Evolutionary conservation across 1,140 invertebrate genomes (phyloP).

Genomic region (Drosophila hydei): DNA sequence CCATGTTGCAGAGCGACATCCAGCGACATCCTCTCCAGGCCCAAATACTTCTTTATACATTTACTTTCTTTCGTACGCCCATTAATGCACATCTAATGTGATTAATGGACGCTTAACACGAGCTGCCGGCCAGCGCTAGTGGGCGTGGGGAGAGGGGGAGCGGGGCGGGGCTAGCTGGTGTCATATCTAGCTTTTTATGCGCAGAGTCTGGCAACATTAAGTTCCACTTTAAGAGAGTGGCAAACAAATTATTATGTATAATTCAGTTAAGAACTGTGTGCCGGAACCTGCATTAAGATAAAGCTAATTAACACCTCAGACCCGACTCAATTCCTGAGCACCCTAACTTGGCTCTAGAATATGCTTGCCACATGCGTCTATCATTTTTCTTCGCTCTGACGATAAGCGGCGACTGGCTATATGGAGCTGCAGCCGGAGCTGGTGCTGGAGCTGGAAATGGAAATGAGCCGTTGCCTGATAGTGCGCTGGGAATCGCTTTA

Average conservation of each 20-base stretch:
- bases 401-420: conserved; percentile 37
- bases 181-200: conserved; percentile 47
- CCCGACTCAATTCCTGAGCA: conserved; percentile 7
- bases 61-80: conserved; percentile 32
- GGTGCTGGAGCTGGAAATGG: conserved; percentile 41
- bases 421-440: neutral
- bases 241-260: conserved; percentile 81
- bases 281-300: conserved; percentile 82
- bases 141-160: neutral
- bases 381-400: conserved; percentile 44
- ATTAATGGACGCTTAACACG: conserved; percentile 79
- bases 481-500: conserved; percentile 75
- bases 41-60: neutral
- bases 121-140: conserved; percentile 51
- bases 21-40: conserved; percentile 11
- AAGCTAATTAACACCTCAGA: conserved; percentile 78
- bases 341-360: conserved; percentile 31
- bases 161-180: conserved; percentile 7
- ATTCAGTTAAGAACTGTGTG: conserved; percentile 80
- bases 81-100: conserved; percentile 81
- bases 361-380: conserved; percentile 38
- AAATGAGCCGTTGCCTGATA: conserved; percentile 59
- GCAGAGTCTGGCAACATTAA: conserved; percentile 61
- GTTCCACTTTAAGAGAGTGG: conserved; percentile 76
- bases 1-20: neutral